These are phyloP conservation scores for Heliornis fulica DNA, from an alignment of 2,113 vertebrate species.

Conservation along the genomic window DNA sequence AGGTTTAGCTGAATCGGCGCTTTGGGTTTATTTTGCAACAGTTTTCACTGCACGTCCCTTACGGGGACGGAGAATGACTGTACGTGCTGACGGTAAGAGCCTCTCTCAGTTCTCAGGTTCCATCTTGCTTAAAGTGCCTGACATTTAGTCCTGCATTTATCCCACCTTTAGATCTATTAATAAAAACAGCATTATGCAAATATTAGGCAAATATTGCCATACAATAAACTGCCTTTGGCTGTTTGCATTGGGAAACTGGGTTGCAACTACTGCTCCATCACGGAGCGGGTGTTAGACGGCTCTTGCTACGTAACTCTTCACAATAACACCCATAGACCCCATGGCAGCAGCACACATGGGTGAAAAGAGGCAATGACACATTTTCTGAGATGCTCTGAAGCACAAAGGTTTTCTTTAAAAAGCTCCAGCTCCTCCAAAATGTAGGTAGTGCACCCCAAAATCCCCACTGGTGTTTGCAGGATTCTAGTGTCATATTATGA, in stretches of 20 bases:
- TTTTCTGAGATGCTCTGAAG: background rate
- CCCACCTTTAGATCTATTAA: background rate
- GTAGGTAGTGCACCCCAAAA: background rate
- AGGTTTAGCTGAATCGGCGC: constrained; percentile 25
- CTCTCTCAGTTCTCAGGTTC: background rate
- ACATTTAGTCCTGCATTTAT: background rate
- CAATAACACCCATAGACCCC: background rate
- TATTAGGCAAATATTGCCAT: background rate
- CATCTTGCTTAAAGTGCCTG: background rate
- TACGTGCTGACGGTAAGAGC: background rate
- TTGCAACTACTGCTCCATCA: background rate
- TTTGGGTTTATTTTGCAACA: background rate
- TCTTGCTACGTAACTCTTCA: background rate
- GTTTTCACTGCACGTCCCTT: background rate
- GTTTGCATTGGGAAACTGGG: background rate
- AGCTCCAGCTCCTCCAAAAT: background rate
- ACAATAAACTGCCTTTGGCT: background rate
- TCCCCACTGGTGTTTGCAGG: background rate
- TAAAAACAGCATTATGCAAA: background rate
- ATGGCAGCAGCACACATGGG: background rate
- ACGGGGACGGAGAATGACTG: background rate
- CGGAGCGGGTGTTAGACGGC: background rate
- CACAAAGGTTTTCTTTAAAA: background rate
- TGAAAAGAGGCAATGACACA: background rate
- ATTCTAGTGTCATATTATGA: background rate